These are phyloP conservation scores for Zelleria hepariella DNA, from an alignment of 2,888 invertebrate species.

Conservation along the genomic window DNA sequence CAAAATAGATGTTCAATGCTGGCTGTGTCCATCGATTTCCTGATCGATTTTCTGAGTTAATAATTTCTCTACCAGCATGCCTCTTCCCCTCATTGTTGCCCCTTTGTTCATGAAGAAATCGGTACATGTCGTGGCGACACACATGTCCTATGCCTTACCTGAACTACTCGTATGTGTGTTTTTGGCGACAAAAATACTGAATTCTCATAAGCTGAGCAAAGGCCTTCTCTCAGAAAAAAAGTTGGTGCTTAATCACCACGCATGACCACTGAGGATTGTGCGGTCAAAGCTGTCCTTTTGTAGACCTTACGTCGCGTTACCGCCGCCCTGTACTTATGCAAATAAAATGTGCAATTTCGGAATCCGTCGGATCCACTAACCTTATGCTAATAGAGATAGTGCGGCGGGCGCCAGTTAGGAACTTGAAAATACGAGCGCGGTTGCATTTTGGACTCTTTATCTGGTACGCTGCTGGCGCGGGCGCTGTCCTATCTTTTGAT, in stretches of 20 bases:
- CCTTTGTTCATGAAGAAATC: too few species aligned
- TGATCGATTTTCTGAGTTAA: too few species aligned
- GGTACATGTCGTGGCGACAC: too few species aligned
- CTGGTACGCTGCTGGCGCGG: background rate
- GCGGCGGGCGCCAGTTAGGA: slow-evolving; percentile 4
- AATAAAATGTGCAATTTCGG: slow-evolving; percentile 30
- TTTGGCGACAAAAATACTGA: too few species aligned
- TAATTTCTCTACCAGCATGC: too few species aligned
- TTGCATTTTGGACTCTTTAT: background rate
- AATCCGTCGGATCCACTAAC: slow-evolving; percentile 31
- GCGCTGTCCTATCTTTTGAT: background rate
- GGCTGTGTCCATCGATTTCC: too few species aligned
- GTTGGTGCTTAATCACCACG: background rate
- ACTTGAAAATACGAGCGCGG: background rate
- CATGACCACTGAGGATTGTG: too few species aligned
- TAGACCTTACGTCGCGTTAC: background rate
- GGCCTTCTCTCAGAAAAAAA: background rate
- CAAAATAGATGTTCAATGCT: too few species aligned
- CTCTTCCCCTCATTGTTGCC: too few species aligned
- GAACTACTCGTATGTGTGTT: too few species aligned
- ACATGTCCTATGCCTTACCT: too few species aligned
- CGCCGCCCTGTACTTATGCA: slow-evolving; percentile 29
- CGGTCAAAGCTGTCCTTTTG: background rate
- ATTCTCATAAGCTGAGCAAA: background rate
- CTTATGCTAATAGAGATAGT: slow-evolving; percentile 35